These are phyloP conservation scores for Dolichoris vasculosae DNA, from an alignment of 1,140 invertebrate genomes.

Conservation along the genomic window DNA sequence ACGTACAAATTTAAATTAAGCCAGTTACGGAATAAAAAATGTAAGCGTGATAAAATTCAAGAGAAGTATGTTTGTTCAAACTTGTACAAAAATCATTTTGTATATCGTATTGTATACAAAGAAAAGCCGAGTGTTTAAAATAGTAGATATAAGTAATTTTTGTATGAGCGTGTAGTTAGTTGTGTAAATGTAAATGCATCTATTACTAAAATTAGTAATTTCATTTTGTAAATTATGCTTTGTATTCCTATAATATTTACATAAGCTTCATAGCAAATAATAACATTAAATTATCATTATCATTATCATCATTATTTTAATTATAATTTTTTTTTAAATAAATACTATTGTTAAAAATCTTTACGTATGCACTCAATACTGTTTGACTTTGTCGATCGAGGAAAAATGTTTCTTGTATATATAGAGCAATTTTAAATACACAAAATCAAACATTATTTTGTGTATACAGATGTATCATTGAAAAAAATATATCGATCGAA, in stretches of 20 bases:
- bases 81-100: constrained; percentile 47
- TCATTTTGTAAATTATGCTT: constrained; percentile 50
- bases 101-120: constrained; percentile 48
- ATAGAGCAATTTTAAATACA: not conserved
- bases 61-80: constrained; percentile 41
- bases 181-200: constrained; percentile 47
- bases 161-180: constrained; percentile 47
- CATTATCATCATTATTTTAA: constrained; percentile 40
- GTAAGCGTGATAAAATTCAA: constrained; percentile 32
- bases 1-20: constrained; percentile 53
- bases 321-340: constrained; percentile 43
- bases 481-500: not conserved
- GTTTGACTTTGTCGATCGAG: constrained; percentile 3
- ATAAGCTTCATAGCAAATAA: constrained; percentile 25
- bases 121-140: constrained; percentile 45
- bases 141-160: constrained; percentile 48
- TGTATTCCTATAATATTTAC: constrained; percentile 39
- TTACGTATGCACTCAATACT: not conserved
- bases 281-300: constrained; percentile 37
- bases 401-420: not conserved
- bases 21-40: constrained; percentile 28
- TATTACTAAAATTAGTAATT: constrained; percentile 39
- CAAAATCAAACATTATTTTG: constrained; percentile 13
- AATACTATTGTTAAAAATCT: constrained; percentile 26
- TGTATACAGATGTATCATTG: constrained; percentile 3